A percentile compares a stretch with the other conserved stretches of the same genome.
These are phyloP conservation scores for Cyclargus thomasi DNA, from an alignment of 1,140 invertebrate species.

Conservation along the genomic window DNA sequence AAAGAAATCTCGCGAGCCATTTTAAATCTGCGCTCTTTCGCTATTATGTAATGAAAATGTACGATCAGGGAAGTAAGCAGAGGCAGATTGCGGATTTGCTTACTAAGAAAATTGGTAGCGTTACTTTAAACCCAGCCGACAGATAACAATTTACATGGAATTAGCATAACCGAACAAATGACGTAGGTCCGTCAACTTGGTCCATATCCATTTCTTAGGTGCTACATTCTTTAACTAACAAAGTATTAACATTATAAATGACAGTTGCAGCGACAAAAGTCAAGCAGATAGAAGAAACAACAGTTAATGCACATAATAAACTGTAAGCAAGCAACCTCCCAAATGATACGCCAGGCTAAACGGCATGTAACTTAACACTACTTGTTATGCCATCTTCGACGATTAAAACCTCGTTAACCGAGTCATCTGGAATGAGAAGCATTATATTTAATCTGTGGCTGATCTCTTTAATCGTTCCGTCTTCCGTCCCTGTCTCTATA, in stretches of 20 bases:
- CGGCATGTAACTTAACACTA: background rate
- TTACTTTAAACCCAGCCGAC: too few relatives aligned
- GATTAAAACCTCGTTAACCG: constrained; percentile 10
- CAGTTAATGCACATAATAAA: background rate
- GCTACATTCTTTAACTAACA: too few relatives aligned
- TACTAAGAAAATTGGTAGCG: too few relatives aligned
- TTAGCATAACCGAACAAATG: too few relatives aligned
- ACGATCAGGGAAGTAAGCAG: too few relatives aligned
- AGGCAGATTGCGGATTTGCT: too few relatives aligned
- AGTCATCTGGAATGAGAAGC: background rate
- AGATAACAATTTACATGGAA: too few relatives aligned
- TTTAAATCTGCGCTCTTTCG: too few relatives aligned
- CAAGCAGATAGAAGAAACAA: background rate
- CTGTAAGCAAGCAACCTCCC: background rate
- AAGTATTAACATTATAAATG: background rate
- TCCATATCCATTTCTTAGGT: too few relatives aligned
- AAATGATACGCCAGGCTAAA: background rate
- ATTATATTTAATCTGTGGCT: background rate
- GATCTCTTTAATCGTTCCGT: constrained; percentile 12
- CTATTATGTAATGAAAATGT: too few relatives aligned
- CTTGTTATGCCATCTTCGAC: background rate
- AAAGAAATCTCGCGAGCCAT: too few relatives aligned
- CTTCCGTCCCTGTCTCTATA: background rate
- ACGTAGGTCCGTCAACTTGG: too few relatives aligned
- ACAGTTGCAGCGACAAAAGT: background rate